These are phyloP conservation scores for Prosapia bicincta DNA, from an alignment of 2,888 invertebrate genomes.

Conservation along the genomic window DNA sequence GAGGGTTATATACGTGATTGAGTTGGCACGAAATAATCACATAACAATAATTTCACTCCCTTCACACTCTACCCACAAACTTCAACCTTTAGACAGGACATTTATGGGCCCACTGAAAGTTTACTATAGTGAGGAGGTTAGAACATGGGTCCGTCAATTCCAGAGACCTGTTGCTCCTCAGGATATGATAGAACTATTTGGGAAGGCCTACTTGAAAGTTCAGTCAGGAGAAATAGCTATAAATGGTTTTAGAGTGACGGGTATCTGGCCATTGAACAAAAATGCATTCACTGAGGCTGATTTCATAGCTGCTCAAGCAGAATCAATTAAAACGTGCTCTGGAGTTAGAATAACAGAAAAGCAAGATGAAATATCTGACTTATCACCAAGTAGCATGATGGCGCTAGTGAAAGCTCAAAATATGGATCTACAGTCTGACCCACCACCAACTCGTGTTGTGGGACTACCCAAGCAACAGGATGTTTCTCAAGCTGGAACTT, in stretches of 20 bases:
- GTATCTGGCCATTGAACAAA: constrained; percentile 39
- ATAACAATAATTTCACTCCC: too few relatives aligned
- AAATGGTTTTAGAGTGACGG: constrained; percentile 37
- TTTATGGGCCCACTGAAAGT: constrained; percentile 29
- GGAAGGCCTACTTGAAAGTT: constrained; percentile 39
- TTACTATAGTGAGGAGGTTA: constrained; percentile 38
- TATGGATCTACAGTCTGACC: too few relatives aligned
- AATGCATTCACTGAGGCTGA: constrained; percentile 34
- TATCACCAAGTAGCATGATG: too few relatives aligned
- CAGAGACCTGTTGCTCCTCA: constrained; percentile 32
- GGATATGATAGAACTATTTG: constrained; percentile 38
- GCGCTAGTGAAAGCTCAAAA: too few relatives aligned
- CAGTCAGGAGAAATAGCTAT: constrained; percentile 35
- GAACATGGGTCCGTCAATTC: constrained; percentile 39
- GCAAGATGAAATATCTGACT: too few relatives aligned
- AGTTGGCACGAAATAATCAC: too few relatives aligned
- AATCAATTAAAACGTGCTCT: too few relatives aligned
- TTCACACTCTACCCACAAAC: constrained; percentile 23
- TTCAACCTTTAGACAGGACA: constrained; percentile 26
- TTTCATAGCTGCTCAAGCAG: background rate
- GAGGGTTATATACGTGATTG: too few relatives aligned
- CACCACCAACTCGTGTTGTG: too few relatives aligned
- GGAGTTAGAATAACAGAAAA: too few relatives aligned
- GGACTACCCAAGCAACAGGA: too few relatives aligned
- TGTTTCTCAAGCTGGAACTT: too few relatives aligned